Base-by-base conservation (phyloP, 2,797 vertebrate genomes). In the Aeoliscus strigatus region DNA sequence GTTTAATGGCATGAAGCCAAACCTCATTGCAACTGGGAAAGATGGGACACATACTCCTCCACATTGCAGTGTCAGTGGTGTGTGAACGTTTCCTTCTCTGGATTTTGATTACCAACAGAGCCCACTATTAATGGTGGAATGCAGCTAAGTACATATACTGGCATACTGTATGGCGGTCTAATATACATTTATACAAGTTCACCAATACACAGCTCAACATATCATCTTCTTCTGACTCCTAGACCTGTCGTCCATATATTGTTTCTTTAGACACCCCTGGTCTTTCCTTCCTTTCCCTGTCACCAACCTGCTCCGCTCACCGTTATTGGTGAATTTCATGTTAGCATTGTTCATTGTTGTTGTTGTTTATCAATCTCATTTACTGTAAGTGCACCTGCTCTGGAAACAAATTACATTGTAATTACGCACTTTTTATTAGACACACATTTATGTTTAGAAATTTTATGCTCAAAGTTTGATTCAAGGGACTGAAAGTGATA, bases 21-120 rank as follows among this genome's bases (percentile, higher is more conserved):
- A 56, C 55, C 53, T 64, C 69, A 72, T 54, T 80, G 66, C 42
- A 53, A 64, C 48, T 60, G 53, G 72, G 60, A 71, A 79, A 60
- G 77, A 77, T 79, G 60, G 66, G 40, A 74, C 54, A 50, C 70
- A 77, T 42, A 45, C 79, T 76, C 52, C 54, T 60, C 47, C 12
- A 30, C 37, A 49, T 36, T 65, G 51, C 39, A 45, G 29, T 51
- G 60, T 74, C 74, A 64, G 72, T 71, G 46, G 13, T 63, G 55
- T 68, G 29, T 33, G 28, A 61, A 68, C 52, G 63, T 55, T 60
- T 78, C 67, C 55, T 51, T 41, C 36, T 58, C 28, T 45, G 0
- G 15, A 43, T 48, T 77, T 70, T 47, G 56, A 66, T 59, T 37
- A 53, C 18, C 24, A 38, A 54, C 51, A 66, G 23, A 51, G 41